phyloP scores from a whole-genome alignment of 1,140 invertebrate genomes.

The Magallana ariakensis region DNA sequence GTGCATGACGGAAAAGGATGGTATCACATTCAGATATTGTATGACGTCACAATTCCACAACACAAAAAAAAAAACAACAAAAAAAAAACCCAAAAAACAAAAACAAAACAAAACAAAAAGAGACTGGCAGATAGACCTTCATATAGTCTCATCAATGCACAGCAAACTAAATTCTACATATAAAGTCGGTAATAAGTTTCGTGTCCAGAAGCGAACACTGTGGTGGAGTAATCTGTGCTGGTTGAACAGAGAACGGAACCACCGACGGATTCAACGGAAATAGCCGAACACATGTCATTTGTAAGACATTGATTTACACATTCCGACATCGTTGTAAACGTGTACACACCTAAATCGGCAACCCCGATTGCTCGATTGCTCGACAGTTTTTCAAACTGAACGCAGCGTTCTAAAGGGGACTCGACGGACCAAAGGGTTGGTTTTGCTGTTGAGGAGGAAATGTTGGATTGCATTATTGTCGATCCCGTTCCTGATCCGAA shows the following conservation, averaged over 20 bases:
- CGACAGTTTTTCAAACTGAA: neutral
- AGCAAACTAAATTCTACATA: neutral
- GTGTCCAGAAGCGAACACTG: neutral
- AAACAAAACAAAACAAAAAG: no score
- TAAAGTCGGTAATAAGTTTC: neutral
- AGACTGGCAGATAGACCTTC: no score
- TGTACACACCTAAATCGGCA: neutral
- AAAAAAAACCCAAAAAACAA: no score
- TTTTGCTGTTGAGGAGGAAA: no score
- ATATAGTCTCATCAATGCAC: neutral
- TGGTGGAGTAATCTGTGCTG: neutral
- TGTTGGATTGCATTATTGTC: no score
- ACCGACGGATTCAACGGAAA: neutral
- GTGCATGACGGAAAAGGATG: no score
- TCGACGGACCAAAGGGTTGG: neutral
- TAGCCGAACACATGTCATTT: neutral
- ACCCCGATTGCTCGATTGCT: neutral
- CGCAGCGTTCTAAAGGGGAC: neutral
- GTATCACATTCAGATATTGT: no score
- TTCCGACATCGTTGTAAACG: neutral
- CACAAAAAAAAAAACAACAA: no score
- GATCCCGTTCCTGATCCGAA: no score
- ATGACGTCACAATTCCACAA: no score
- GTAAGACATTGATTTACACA: neutral
- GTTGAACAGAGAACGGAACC: neutral